These are phyloP conservation scores for Hermetia illucens DNA, from an alignment of 1,140 invertebrate genomes.

Conservation along the genomic window DNA sequence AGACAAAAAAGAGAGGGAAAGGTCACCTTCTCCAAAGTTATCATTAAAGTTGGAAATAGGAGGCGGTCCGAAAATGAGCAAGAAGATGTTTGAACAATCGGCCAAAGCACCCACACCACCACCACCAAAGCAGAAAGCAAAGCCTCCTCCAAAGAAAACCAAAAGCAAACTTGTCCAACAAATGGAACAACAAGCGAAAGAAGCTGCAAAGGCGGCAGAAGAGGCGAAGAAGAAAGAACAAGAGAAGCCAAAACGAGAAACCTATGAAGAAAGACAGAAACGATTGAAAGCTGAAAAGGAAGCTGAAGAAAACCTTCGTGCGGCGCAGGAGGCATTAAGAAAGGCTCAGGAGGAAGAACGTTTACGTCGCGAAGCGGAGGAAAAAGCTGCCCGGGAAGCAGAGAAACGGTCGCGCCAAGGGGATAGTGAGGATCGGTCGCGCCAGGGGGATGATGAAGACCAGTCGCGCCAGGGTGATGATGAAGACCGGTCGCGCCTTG, in stretches of 20 bases:
- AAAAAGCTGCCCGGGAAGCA: slow-evolving; percentile 16
- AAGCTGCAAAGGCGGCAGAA: slow-evolving; percentile 25
- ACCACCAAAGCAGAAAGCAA: slow-evolving; percentile 12
- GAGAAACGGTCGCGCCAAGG: slow-evolving; percentile 8
- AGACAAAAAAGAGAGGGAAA: slow-evolving; percentile 12
- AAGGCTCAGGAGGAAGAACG: slow-evolving; percentile 14
- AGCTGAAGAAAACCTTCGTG: slow-evolving; percentile 20
- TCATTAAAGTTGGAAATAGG: slow-evolving; percentile 29
- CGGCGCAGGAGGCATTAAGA: slow-evolving; percentile 18
- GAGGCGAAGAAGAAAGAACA: slow-evolving; percentile 16
- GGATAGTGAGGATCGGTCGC: slow-evolving; percentile 11
- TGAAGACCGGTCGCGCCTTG: too few species aligned
- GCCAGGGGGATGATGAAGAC: slow-evolving; percentile 7
- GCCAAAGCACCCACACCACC: slow-evolving; percentile 8
- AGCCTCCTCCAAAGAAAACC: slow-evolving; percentile 19
- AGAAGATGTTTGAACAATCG: slow-evolving; percentile 26
- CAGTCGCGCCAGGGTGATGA: slow-evolving; percentile 13
- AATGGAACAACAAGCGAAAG: slow-evolving; percentile 25
- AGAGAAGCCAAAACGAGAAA: slow-evolving; percentile 26
- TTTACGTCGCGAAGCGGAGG: slow-evolving; percentile 5
- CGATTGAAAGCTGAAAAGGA: slow-evolving; percentile 18
- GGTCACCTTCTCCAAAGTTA: slow-evolving; percentile 27
- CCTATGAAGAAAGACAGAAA: slow-evolving; percentile 26
- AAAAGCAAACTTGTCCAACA: slow-evolving; percentile 28
- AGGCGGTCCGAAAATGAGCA: slow-evolving; percentile 24